A percentile compares a stretch with the other conserved stretches of the same genome.
Conservation (phyloP, 2,888 invertebrate species). For the Drosophila paranaensis region DNA sequence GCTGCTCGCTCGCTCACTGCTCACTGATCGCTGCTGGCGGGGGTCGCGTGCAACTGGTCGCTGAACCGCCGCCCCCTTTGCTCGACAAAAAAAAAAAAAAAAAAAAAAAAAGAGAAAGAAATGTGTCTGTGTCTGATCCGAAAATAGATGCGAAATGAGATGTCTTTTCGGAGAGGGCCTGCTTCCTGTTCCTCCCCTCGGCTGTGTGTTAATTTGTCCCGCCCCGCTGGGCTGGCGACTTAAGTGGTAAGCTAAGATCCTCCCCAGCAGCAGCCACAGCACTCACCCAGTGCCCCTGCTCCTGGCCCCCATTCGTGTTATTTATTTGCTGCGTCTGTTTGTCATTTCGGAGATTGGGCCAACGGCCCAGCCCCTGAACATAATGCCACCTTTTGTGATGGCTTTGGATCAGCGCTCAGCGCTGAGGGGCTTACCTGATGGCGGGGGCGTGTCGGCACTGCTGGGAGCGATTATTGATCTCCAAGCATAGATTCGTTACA, state of each 20-base stretch:
- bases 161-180: conserved; percentile 7
- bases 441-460: conserved; percentile 11
- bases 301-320: conserved; percentile 48
- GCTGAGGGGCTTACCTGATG: conserved; percentile 47
- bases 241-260: conserved; percentile 62
- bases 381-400: conserved; percentile 47
- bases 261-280: neutral
- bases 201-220: conserved; percentile 64
- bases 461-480: conserved; percentile 72
- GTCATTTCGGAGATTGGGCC: conserved; percentile 53
- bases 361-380: conserved; percentile 1
- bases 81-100: neutral
- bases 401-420: conserved; percentile 45
- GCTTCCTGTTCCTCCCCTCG: conserved; percentile 49
- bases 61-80: neutral
- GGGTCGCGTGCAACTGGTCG: neutral
- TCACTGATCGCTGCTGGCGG: neutral
- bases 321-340: conserved; percentile 79
- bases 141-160: conserved; percentile 49
- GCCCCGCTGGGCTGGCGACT: conserved; percentile 51
- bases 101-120: neutral
- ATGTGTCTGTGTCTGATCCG: conserved; percentile 37
- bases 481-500: conserved; percentile 66
- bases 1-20: conserved; percentile 25
- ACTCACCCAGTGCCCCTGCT: neutral